Conservation (phyloP, 2,113 vertebrate species). For the Stictonetta naevosa region DNA sequence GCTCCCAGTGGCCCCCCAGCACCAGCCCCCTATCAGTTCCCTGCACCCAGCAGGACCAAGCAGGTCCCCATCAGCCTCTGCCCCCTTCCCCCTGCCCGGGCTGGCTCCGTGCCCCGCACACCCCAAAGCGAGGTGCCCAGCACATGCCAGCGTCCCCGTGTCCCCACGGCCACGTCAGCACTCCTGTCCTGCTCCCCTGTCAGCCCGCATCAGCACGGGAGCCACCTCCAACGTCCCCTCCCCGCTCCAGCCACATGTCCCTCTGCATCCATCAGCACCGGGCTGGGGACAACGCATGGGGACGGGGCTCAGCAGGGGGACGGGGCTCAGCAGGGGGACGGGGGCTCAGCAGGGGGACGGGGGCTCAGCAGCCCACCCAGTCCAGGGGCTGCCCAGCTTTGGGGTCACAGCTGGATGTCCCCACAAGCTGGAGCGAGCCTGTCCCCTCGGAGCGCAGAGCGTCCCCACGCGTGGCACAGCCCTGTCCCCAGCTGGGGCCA, state of each 20-base stretch:
- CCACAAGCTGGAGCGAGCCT: not conserved
- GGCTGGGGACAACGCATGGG: not conserved
- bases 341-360: not conserved
- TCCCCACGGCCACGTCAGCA: not conserved
- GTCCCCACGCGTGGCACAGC: not conserved
- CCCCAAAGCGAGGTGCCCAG: not conserved
- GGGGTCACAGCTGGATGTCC: not conserved
- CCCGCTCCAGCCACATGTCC: not conserved
- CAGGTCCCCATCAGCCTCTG: not conserved
- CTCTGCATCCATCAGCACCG: not conserved
- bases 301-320: not conserved
- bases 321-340: not conserved
- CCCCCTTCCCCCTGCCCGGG: not conserved
- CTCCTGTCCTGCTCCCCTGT: constrained; percentile 7
- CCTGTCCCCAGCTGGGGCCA: not conserved
- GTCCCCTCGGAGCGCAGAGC: not conserved
- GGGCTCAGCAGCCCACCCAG: not conserved
- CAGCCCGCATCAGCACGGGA: constrained; percentile 21
- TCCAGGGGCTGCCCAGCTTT: rapidly evolving
- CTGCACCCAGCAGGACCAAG: not conserved
- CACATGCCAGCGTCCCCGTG: not conserved
- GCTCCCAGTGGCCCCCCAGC: not conserved
- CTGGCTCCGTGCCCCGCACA: not conserved
- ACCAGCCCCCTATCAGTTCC: not conserved
- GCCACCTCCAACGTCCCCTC: not conserved